These are phyloP conservation scores for Masticophis lateralis DNA, from an alignment of 2,797 vertebrate genomes.

Conservation along the genomic window DNA sequence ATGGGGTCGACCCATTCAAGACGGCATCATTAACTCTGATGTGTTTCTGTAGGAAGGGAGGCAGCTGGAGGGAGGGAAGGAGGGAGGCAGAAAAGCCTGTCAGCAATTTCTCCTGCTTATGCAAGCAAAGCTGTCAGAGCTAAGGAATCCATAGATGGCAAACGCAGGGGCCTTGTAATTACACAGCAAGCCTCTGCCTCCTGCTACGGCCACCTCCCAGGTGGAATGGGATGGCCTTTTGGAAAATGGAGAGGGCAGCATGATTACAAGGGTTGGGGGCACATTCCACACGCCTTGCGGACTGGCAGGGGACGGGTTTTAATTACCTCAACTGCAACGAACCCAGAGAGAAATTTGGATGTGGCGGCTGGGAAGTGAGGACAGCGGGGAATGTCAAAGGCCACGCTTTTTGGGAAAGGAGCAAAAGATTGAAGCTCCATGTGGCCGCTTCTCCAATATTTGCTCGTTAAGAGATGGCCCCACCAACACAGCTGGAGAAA, in stretches of 20 bases:
- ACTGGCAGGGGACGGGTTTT: constrained; percentile 40
- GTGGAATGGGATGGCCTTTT: not conserved
- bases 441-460: not conserved
- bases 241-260: not conserved
- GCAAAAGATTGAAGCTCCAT: not conserved
- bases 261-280: constrained; percentile 32
- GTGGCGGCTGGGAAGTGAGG: not conserved
- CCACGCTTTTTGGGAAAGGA: constrained; percentile 22
- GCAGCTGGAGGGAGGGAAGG: not conserved
- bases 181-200: not conserved
- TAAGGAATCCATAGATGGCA: not conserved
- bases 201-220: not conserved
- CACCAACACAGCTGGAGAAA: rapidly evolving
- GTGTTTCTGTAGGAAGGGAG: not conserved
- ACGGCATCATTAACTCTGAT: not conserved
- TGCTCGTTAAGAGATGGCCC: not conserved
- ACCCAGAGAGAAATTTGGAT: constrained; percentile 48
- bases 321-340: constrained; percentile 36
- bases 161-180: not conserved
- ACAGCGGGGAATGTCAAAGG: not conserved
- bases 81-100: too few species aligned
- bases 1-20: not conserved
- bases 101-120: not conserved
- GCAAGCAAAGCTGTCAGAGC: not conserved
- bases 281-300: constrained; percentile 43